Evolutionary conservation across 1,140 invertebrate species (phyloP), one percentile per base, ranked within the genome.

Genomic region (Hesperophylax magnus): DNA sequence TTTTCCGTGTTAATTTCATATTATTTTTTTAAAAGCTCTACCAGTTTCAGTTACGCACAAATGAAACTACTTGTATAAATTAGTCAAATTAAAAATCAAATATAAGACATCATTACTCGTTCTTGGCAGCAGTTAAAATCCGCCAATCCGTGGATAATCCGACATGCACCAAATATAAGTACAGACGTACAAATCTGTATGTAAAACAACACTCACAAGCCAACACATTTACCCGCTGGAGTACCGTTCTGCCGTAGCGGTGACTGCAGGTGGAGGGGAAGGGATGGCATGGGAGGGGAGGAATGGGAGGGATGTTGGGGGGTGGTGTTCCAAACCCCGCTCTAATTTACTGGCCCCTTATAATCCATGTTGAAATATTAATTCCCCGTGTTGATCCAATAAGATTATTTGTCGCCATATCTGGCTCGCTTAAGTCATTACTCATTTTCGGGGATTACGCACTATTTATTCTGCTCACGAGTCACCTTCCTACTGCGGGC

Each of bases 301-400:
- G 11, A 0, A 27, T 63, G 61, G 24, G 15, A 27, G 63, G 11
- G 22, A 15, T 3, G n/a, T 27, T 9, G 63, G 31, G 31, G 63
- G 22, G 24, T n/a, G 63, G 63, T 65, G 24, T n/a, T 18, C 18
- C 58, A 24, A 61, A 65, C 31, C 71, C 79, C 77, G 65, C 79
- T 65, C 82, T 80, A 83, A 83, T 83, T 83, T 80, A 81, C 61
- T 61, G 52, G 24, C 71, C 77, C 82, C 78, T 65, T 54, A 75
- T 83, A 83, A 83, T 83, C 82, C 82, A 76, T 31, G 82, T 79
- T 83, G 82, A 83, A 83, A 83, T 83, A 83, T 83, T 83, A 83
- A 83, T 83, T 76, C 82, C 81, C 78, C 71, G 79, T 78, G 81
- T 81, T 83, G 82, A 83, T 83, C 82, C 82, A 78, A 83, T 81